These are phyloP conservation scores for Spilogale gracilis DNA, from an alignment of 2,113 vertebrate genomes.

Conservation along the genomic window DNA sequence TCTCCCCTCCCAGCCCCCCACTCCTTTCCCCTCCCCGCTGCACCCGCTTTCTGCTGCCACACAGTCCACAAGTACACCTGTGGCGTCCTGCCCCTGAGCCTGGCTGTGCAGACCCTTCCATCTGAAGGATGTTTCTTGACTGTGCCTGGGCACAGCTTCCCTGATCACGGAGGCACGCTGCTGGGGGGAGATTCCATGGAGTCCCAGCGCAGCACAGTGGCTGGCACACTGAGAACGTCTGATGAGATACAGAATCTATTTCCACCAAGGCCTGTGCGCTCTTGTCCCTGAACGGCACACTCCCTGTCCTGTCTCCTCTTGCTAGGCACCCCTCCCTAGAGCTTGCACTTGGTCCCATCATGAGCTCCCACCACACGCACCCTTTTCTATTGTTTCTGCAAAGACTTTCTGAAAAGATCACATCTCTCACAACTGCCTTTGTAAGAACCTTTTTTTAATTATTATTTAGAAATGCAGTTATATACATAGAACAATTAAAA, in stretches of 20 bases:
- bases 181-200: rapidly evolving
- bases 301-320: background rate
- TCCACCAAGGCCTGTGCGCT: background rate
- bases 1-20: background rate
- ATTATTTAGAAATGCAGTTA: slow-evolving; percentile 99
- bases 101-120: background rate
- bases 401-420: slow-evolving; percentile 49
- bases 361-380: background rate
- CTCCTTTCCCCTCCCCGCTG: background rate
- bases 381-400: background rate
- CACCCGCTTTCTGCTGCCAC: background rate
- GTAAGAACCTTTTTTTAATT: slow-evolving; percentile 94
- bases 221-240: background rate
- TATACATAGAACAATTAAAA: slow-evolving; percentile 99
- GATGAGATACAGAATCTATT: background rate
- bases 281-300: background rate
- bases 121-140: background rate
- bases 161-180: rapidly evolving
- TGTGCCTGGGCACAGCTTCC: too few relatives aligned
- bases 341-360: background rate
- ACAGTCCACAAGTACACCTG: rapidly evolving
- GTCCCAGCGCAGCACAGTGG: background rate
- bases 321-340: background rate
- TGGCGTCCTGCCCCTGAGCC: background rate
- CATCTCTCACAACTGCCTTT: slow-evolving; percentile 86